Conservation (phyloP, 2,888 invertebrate species). For the Electrophaes corylata region DNA sequence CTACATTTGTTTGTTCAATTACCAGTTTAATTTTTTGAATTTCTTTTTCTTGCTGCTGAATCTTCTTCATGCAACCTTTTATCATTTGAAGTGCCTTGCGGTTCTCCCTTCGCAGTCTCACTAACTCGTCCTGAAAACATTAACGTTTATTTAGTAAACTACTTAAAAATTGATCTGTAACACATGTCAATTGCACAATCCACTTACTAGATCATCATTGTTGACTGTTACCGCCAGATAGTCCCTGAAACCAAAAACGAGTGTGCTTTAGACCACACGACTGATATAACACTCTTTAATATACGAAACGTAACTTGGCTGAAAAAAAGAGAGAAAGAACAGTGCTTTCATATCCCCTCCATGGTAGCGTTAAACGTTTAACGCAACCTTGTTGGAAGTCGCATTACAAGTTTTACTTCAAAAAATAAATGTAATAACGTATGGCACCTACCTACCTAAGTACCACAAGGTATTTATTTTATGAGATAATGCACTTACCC, state of each 20-base stretch:
- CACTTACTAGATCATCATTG: slow-evolving; percentile 67
- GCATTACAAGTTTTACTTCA: too few species aligned
- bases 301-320: too few species aligned
- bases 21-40: slow-evolving; percentile 77
- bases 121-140: slow-evolving; percentile 68
- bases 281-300: too few species aligned
- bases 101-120: slow-evolving; percentile 79
- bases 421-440: not conserved
- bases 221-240: slow-evolving; percentile 66
- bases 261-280: too few species aligned
- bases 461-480: too few species aligned
- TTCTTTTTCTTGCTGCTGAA: slow-evolving; percentile 81
- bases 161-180: not conserved
- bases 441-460: not conserved
- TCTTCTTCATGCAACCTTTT: slow-evolving; percentile 83
- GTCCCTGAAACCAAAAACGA: slow-evolving; percentile 61
- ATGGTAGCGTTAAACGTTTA: too few species aligned
- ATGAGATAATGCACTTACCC: slow-evolving; percentile 51
- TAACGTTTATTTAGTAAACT: not conserved
- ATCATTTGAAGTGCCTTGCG: slow-evolving; percentile 84
- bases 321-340: too few species aligned
- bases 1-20: slow-evolving; percentile 12
- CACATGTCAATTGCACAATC: not conserved
- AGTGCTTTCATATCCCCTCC: too few species aligned
- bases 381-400: too few species aligned